Evolutionary conservation across 64 coral and sea anemone genomes (phyloP), one percentile per base, ranked within the genome.

Genomic region (Orbicella faveolata): DNA sequence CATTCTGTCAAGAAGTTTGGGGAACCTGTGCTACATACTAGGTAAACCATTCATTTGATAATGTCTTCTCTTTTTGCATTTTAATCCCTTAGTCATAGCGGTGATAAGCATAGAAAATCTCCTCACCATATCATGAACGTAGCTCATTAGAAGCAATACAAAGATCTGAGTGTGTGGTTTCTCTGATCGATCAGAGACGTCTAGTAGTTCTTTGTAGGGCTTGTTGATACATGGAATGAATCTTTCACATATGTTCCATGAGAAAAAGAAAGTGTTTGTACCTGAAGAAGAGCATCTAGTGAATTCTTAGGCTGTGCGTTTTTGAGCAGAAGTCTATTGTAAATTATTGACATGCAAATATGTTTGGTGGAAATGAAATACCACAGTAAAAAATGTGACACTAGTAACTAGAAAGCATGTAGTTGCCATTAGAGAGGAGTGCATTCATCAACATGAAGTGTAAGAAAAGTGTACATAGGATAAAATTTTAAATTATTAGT

Each of bases 401-500:
- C 55, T 16, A 70, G 21, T 70, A 70, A 21, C 18, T 67, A 67
- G 64, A 67, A 67, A 67, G 23, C 64, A 67, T 67, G 18, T n/a
- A 7, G 15, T 67, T 23, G 23, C 15, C 18, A 67, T 20, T 18
- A 67, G 0, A 21, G 18, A 19, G 23, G 17, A 23, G 17, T 67
- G 20, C 6, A 18, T 21, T 67, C 18, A 7, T 67, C 67, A 23
- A 25, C 7, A 6, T 70, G 67, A n/a, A 25, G 67, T 23, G 30
- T 59, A 59, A n/a, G n/a, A 23, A 67, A 25, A 70, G 11, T 70
- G 67, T 70, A 70, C 67, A 70, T 70, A 70, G 67, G 21, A 25
- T 70, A 26, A 70, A 70, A 70, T 70, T n/a, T 70, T 70, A 70
- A 70, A 70, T 70, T 70, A 70, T 70, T n/a, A 70, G 67, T 70